Evolutionary conservation across 37 sponge, comb jelly and placozoan species (phyloP).

Genomic region (Aplysina aerophoba): DNA sequence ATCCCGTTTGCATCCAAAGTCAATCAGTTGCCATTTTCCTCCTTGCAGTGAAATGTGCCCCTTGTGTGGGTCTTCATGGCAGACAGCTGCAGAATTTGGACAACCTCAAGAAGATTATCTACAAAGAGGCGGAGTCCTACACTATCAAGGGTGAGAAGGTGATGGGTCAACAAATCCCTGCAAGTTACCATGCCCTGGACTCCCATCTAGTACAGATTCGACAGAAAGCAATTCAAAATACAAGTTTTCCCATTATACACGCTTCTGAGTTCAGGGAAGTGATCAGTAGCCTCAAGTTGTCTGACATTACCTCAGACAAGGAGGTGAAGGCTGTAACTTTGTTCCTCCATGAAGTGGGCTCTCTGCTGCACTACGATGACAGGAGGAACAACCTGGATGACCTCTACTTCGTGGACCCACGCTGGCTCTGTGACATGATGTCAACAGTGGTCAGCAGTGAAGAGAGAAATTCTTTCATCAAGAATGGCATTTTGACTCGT

Average conservation of each 20-base stretch:
- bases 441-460: slow-evolving; percentile 47
- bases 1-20: too few species aligned
- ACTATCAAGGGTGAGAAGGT: slow-evolving; percentile 45
- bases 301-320: slow-evolving; percentile 76
- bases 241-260: slow-evolving; percentile 76
- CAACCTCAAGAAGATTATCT: slow-evolving; percentile 80
- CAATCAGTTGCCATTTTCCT: not conserved
- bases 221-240: slow-evolving; percentile 51
- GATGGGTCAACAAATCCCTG: slow-evolving; percentile 89
- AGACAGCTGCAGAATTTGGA: slow-evolving; percentile 65
- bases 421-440: slow-evolving; percentile 87
- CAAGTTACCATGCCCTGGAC: slow-evolving; percentile 85
- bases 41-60: slow-evolving; percentile 5
- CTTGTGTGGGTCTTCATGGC: slow-evolving; percentile 61
- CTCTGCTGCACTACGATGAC: slow-evolving; percentile 91
- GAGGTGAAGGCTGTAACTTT: slow-evolving; percentile 80
- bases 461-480: slow-evolving; percentile 60
- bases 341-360: slow-evolving; percentile 83
- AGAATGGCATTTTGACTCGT: slow-evolving; percentile 68
- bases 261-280: slow-evolving; percentile 67
- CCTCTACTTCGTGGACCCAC: slow-evolving; percentile 86
- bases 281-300: slow-evolving; percentile 56
- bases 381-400: slow-evolving; percentile 77
- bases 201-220: slow-evolving; percentile 62
- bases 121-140: slow-evolving; percentile 76